These are phyloP conservation scores for Ectropis grisescens DNA, from an alignment of 1,140 invertebrate species.

Conservation along the genomic window DNA sequence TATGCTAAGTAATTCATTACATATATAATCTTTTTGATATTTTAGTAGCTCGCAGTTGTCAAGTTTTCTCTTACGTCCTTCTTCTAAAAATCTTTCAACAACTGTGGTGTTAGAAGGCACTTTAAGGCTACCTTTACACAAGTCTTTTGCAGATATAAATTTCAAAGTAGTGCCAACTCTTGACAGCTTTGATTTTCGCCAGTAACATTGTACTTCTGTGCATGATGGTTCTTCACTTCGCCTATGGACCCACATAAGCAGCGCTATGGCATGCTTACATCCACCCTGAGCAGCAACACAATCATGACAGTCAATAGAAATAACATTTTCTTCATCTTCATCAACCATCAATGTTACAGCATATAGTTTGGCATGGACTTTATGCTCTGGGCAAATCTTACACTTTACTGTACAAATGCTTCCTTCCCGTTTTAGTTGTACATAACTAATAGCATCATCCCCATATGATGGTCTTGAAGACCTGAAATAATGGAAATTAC, in stretches of 20 bases:
- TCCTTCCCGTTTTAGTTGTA: conserved; percentile 11
- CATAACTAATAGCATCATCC: conserved; percentile 15
- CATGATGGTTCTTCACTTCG: conserved; percentile 32
- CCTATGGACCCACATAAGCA: conserved; percentile 48
- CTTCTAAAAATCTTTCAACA: conserved; percentile 13
- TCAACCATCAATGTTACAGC: conserved; percentile 9
- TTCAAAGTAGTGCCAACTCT: conserved; percentile 7
- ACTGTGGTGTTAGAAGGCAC: conserved; percentile 6
- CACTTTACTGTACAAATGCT: conserved; percentile 14
- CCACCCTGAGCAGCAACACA: conserved; percentile 15
- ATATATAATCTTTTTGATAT: conserved; percentile 8
- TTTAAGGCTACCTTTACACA: too few species aligned
- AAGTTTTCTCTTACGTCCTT: conserved; percentile 16
- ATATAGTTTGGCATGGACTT: conserved; percentile 14
- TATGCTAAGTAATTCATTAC: background rate
- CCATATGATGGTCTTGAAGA: conserved; percentile 13
- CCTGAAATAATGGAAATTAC: conserved; percentile 11
- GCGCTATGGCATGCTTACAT: conserved; percentile 22
- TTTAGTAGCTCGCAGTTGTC: conserved; percentile 10
- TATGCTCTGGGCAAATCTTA: conserved; percentile 21
- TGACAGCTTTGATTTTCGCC: conserved; percentile 26
- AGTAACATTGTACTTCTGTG: conserved; percentile 34
- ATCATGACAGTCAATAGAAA: conserved; percentile 14
- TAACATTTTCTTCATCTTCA: conserved; percentile 11
- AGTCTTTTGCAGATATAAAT: conserved; percentile 5